Evolutionary conservation across 2,797 vertebrate genomes (phyloP).

Genomic region (Myripristis murdjan): DNA sequence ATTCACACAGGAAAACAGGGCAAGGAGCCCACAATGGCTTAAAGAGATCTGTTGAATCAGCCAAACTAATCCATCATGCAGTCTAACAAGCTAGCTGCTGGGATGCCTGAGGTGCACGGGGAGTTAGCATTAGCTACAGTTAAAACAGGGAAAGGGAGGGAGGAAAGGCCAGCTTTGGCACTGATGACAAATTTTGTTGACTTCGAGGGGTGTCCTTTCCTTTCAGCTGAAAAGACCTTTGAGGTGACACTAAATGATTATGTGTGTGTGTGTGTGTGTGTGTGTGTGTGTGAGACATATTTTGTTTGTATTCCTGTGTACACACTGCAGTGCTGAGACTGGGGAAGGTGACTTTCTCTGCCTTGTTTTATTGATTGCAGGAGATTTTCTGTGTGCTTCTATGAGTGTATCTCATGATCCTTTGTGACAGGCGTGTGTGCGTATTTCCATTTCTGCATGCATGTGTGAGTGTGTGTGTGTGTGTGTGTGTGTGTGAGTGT

Average conservation of each 20-base stretch:
- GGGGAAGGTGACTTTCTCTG: slow-evolving; percentile 48
- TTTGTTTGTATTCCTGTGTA: slow-evolving; percentile 5
- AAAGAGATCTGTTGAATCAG: slow-evolving; percentile 30
- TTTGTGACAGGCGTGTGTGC: not conserved
- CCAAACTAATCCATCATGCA: slow-evolving; percentile 28
- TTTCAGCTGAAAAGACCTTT: slow-evolving; percentile 9
- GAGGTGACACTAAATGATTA: not conserved
- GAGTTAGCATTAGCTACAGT: not conserved
- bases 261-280: not conserved
- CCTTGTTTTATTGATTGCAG: slow-evolving; percentile 17
- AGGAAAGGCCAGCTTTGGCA: too few relatives aligned
- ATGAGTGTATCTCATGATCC: not conserved
- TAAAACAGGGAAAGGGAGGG: not conserved
- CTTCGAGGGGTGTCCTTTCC: not conserved
- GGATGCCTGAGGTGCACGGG: not conserved
- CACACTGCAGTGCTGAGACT: slow-evolving; percentile 28
- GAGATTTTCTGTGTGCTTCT: slow-evolving; percentile 13
- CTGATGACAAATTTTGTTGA: not conserved
- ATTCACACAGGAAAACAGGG: slow-evolving; percentile 6
- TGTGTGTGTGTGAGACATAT: slow-evolving; percentile 14
- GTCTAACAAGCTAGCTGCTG: slow-evolving; percentile 29
- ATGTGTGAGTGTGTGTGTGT: not conserved
- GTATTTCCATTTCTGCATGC: not conserved
- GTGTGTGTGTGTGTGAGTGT: slow-evolving; percentile 4
- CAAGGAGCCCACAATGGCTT: slow-evolving; percentile 6